Evolutionary conservation across 2,888 invertebrate species (phyloP), one percentile per base, ranked within the genome.

Genomic region (Gnatocerus cornutus): DNA sequence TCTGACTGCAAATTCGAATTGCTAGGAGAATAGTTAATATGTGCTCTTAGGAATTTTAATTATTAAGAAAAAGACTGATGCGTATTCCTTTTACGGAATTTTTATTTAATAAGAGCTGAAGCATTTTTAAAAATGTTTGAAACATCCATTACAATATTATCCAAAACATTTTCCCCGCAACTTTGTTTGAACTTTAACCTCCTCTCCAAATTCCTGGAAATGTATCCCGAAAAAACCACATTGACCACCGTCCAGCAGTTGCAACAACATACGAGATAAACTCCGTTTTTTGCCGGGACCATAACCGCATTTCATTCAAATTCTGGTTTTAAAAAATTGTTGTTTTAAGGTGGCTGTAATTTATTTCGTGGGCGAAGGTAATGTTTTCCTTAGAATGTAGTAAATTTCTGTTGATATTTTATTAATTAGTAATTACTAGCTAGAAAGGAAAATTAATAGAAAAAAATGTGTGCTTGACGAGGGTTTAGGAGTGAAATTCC

Each of bases 1-100:
- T 27, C 61, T 48, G 63, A 52, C 63, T 63, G 41, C 63, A 53
- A 63, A 63, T 55, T 59, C 46, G 59, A 33, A 56, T 27, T 13
- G 43, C 12, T 43, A 41, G 41, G 29, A 56, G 56, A 56, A 56
- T 56, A 13, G 56, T n/a, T 41, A 43, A 56, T 56, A 29, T 30
- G 12, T 43, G 13, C 16, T 16, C 16, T 27, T 16, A 16, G 55
- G 16, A 55, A 37, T 53, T 53, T 53, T 53, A 33, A 53, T 33
- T 37, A 14, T 46, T 13, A 16, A 46, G 46, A 9, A 16, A 41
- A 13, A 6, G 39, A 39, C 9, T 3, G 3, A n/a, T 39, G 39
- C 39, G 46, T 10, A 46, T n/a, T n/a, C n/a, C n/a, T n/a, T n/a
- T n/a, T n/a, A n/a, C n/a, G n/a, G n/a, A 21, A 21, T 21, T 21